A percentile compares a stretch with the other conserved stretches of the same genome.
Conservation (phyloP, 2,113 vertebrate genomes). For the Oplegnathus fasciatus region DNA sequence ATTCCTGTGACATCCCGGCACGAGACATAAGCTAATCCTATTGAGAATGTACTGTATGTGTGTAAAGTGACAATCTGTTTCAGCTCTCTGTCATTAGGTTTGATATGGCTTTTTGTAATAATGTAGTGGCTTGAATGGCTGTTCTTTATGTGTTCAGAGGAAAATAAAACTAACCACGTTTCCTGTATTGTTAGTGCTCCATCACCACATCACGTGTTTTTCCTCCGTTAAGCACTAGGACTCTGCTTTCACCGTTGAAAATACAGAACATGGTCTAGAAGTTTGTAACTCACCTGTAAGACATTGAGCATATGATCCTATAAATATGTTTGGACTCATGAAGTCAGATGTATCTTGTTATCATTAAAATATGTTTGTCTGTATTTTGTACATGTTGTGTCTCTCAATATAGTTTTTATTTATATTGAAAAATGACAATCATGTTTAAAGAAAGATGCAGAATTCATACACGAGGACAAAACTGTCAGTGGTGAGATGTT, state of each 20-base stretch:
- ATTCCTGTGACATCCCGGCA: conserved; percentile 74
- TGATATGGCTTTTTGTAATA: conserved; percentile 78
- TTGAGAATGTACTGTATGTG: conserved; percentile 83
- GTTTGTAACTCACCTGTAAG: conserved; percentile 70
- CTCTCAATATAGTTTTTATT: conserved; percentile 30
- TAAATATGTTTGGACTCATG: conserved; percentile 67
- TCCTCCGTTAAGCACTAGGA: conserved; percentile 64
- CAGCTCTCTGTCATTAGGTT: conserved; percentile 73
- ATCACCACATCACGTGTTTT: conserved; percentile 40
- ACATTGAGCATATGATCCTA: conserved; percentile 60
- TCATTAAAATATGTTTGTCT: conserved; percentile 81
- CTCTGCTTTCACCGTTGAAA: conserved; percentile 51
- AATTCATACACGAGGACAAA: neutral
- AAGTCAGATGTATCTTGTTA: conserved; percentile 77
- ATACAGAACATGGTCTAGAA: conserved; percentile 62
- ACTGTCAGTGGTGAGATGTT: conserved; percentile 7
- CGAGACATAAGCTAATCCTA: conserved; percentile 81
- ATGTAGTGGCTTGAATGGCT: conserved; percentile 75
- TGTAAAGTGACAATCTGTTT: conserved; percentile 82
- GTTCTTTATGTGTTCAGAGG: conserved; percentile 72
- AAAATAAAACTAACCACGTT: conserved; percentile 74
- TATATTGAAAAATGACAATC: neutral
- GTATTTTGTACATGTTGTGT: conserved; percentile 68
- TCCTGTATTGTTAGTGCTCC: conserved; percentile 63
- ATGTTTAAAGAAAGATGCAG: neutral